Conservation (phyloP, 2,113 vertebrate genomes). For the Oncorhynchus masou region DNA sequence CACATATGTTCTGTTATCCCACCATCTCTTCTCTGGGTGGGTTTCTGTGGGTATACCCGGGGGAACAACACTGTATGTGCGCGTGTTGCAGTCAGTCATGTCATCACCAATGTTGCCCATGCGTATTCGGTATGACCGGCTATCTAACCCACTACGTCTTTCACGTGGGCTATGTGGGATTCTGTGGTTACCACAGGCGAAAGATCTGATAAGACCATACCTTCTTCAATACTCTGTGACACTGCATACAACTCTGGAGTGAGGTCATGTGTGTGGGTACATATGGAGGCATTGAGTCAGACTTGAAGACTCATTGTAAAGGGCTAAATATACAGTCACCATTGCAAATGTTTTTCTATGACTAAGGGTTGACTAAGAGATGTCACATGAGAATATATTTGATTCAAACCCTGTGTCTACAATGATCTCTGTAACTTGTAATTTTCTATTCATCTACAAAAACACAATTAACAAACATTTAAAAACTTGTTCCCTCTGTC, state of each 20-base stretch:
- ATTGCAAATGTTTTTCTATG: no score
- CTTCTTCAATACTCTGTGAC: conserved; percentile 14
- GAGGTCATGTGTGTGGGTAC: no score
- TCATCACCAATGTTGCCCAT: conserved; percentile 21
- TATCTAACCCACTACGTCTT: conserved; percentile 16
- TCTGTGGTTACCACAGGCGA: conserved; percentile 31
- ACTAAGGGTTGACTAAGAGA: no score
- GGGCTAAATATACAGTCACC: no score
- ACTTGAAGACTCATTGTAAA: no score
- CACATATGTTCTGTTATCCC: background rate
- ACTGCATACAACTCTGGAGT: no score
- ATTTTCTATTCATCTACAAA: conserved; percentile 36
- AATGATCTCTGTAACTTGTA: background rate
- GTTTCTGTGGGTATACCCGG: conserved; percentile 1
- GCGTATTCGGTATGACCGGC: conserved; percentile 24
- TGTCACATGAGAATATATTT: no score
- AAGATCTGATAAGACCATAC: conserved; percentile 36
- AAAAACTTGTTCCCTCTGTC: conserved; percentile 17
- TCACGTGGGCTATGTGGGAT: conserved; percentile 53
- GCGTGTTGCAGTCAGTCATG: conserved; percentile 4
- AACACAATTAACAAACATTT: conserved; percentile 25
- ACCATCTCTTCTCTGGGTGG: background rate
- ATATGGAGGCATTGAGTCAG: no score
- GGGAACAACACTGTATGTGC: conserved; percentile 23
- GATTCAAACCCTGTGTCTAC: background rate